These are phyloP conservation scores for Acrocephalus scirpaceus DNA, from an alignment of 2,797 vertebrate species.

Conservation along the genomic window DNA sequence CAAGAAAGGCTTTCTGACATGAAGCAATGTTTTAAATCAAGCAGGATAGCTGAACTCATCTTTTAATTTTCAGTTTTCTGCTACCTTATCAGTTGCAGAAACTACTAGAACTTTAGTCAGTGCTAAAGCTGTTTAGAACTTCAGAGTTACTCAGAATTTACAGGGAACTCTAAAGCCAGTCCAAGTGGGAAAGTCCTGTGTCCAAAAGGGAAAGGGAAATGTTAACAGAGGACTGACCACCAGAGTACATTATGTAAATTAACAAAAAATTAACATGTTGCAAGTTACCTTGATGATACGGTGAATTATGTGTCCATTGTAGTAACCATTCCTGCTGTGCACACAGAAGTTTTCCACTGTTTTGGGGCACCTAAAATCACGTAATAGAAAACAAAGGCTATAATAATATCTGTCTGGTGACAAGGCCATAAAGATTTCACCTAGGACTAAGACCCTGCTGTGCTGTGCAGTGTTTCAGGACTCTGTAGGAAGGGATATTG, in stretches of 20 bases:
- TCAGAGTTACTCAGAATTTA: background rate
- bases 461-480: background rate
- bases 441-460: background rate
- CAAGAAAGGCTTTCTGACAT: background rate
- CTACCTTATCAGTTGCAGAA: background rate
- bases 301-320: constrained; percentile 94
- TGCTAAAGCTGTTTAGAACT: background rate
- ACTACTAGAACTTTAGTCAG: background rate
- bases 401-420: background rate
- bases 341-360: constrained; percentile 99
- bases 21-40: background rate
- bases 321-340: constrained; percentile 97
- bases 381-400: background rate
- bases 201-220: background rate
- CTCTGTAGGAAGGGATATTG: background rate
- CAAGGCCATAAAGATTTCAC: background rate
- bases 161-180: background rate
- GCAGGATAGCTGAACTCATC: background rate
- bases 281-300: constrained; percentile 92
- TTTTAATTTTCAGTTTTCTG: background rate
- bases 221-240: background rate
- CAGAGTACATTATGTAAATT: background rate
- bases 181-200: background rate
- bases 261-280: background rate
- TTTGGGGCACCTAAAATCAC: constrained; percentile 89